Percentiles rank a stretch among this genome's conserved stretches.
Evolutionary conservation across 2,113 vertebrate genomes (phyloP).

Genomic region (Pachyramphus minor): DNA sequence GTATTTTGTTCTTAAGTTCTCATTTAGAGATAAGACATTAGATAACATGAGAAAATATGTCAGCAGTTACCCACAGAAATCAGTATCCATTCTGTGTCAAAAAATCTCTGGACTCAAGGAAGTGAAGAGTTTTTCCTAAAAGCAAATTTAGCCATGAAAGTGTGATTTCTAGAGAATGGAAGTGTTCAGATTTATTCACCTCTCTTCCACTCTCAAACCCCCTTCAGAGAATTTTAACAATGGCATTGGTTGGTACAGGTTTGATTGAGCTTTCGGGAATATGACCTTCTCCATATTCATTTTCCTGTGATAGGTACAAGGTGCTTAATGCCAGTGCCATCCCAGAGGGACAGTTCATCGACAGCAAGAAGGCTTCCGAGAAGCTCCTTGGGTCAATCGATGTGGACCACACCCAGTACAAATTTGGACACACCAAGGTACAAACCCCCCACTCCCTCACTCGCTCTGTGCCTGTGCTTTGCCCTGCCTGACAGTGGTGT

Average conservation of each 20-base stretch:
- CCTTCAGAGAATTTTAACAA: neutral
- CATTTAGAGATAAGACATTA: neutral
- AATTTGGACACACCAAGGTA: conserved; percentile 87
- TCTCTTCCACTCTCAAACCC: neutral
- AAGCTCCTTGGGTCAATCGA: conserved; percentile 84
- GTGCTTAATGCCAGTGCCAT: conserved; percentile 85
- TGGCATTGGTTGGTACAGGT: neutral
- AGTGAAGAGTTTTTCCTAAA: neutral
- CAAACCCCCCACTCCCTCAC: neutral
- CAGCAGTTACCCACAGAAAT: neutral
- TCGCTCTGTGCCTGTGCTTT: neutral
- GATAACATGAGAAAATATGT: neutral
- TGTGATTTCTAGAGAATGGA: neutral
- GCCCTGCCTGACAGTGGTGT: neutral
- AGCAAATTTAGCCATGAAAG: neutral
- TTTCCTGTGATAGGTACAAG: conserved; percentile 69
- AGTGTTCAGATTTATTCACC: neutral
- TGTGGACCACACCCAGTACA: conserved; percentile 83
- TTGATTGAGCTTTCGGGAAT: neutral
- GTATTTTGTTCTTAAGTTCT: neutral
- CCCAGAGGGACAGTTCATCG: conserved; percentile 86
- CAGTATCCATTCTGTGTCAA: neutral
- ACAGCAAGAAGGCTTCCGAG: conserved; percentile 88
- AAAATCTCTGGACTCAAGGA: neutral
- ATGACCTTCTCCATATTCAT: neutral